Evolutionary conservation across 1,140 invertebrate species (phyloP).

Genomic region (Zaprionus vittiger): DNA sequence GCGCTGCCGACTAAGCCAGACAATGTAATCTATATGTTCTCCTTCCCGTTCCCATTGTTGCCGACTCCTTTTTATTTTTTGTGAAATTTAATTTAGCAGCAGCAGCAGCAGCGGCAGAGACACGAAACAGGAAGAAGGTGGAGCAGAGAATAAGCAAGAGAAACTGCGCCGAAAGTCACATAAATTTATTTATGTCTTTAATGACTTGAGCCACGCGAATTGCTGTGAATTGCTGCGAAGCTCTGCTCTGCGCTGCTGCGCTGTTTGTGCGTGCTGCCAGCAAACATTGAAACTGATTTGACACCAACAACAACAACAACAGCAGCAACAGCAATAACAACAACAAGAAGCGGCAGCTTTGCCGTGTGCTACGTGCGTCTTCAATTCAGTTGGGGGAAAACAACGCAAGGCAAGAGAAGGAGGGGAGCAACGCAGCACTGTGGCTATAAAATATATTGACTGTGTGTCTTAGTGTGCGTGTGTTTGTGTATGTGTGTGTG

Average conservation of each 20-base stretch:
- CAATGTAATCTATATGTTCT: conserved; percentile 43
- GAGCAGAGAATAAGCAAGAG: conserved; percentile 21
- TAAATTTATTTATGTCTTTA: conserved; percentile 84
- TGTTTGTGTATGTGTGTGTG: conserved; percentile 1
- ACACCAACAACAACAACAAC: conserved; percentile 60
- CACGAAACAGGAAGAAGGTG: conserved; percentile 1
- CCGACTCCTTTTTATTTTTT: conserved; percentile 29
- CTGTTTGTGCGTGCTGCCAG: conserved; percentile 65
- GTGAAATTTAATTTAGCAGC: conserved; percentile 53
- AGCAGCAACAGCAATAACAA: conserved; percentile 26
- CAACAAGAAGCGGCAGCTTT: conserved; percentile 28
- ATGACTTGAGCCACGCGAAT: conserved; percentile 81
- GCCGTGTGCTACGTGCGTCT: conserved; percentile 79
- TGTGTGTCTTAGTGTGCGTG: conserved; percentile 46
- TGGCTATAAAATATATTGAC: conserved; percentile 81
- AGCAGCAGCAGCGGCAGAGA: background rate
- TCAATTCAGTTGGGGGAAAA: conserved; percentile 42
- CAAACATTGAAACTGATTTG: conserved; percentile 76
- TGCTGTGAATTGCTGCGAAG: conserved; percentile 65
- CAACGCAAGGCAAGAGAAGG: conserved; percentile 7
- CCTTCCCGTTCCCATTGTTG: background rate
- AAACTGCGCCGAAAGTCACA: conserved; percentile 77
- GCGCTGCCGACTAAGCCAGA: conserved; percentile 18
- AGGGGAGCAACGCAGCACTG: conserved; percentile 28
- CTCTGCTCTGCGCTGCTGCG: conserved; percentile 46